Evolutionary conservation across 2,113 vertebrate genomes (phyloP).

Genomic region (Sapajus apella): DNA sequence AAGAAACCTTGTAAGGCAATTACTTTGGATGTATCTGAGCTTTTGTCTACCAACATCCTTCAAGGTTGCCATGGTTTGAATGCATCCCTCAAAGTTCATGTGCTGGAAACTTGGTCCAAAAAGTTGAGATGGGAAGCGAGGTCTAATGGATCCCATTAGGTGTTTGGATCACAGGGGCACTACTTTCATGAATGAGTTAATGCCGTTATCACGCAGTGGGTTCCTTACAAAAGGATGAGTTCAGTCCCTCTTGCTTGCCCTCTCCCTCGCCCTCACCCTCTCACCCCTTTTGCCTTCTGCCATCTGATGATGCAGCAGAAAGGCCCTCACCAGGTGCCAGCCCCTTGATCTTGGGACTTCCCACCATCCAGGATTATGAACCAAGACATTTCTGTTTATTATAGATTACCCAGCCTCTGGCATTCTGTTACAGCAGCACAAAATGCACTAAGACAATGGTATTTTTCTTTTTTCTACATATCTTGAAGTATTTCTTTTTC

Average conservation of each 20-base stretch:
- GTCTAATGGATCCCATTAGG: neutral
- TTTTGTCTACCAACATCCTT: neutral
- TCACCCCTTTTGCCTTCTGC: neutral
- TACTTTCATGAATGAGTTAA: neutral
- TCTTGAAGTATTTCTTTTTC: neutral
- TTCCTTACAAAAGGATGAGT: neutral
- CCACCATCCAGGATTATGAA: neutral
- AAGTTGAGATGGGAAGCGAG: neutral
- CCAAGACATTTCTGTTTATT: neutral
- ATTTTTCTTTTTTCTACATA: neutral
- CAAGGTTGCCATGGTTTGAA: neutral
- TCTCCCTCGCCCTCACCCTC: neutral
- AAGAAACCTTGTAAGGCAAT: neutral
- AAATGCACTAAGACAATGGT: neutral
- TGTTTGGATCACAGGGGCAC: neutral
- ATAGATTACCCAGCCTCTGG: neutral
- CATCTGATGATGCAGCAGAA: neutral
- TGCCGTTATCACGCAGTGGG: fast-evolving
- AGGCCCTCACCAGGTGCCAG: neutral
- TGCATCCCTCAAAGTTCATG: neutral
- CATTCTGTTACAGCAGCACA: neutral
- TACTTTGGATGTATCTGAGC: neutral
- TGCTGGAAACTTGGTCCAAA: neutral
- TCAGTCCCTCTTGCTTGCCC: neutral
- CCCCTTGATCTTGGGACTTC: neutral